phyloP scores from a whole-genome alignment of 2,113 vertebrate species.

The Hipposideros armiger region DNA sequence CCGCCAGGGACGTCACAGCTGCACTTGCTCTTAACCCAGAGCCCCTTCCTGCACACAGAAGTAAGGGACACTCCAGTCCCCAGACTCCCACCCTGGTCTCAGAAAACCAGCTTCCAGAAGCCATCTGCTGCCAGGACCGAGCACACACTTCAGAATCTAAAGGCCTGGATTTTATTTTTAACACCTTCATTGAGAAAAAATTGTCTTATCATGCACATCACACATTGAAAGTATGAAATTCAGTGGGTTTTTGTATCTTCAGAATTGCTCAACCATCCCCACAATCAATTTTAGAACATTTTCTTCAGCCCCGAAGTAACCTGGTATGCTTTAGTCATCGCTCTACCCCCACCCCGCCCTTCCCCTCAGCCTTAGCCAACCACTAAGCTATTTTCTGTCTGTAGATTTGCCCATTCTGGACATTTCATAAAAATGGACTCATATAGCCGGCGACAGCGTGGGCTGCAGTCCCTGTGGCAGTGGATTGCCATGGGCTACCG shows the following conservation, averaged over 20 bases:
- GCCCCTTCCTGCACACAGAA: too few relatives aligned
- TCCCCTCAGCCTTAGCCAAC: not conserved
- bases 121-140: not conserved
- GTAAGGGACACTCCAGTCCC: not conserved
- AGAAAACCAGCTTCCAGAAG: not conserved
- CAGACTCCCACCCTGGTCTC: not conserved
- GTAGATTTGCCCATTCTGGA: not conserved
- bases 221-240: not conserved
- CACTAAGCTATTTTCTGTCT: not conserved
- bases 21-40: not conserved
- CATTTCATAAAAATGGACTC: not conserved
- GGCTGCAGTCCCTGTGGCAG: too few relatives aligned
- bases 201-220: not conserved
- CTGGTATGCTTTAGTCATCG: not conserved
- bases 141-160: too few relatives aligned
- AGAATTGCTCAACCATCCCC: not conserved
- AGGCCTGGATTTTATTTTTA: not conserved
- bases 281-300: not conserved
- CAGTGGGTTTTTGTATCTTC: not conserved
- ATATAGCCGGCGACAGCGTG: too few relatives aligned
- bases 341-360: rapidly evolving
- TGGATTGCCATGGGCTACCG: too few relatives aligned
- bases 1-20: not conserved
- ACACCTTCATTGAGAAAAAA: not conserved
- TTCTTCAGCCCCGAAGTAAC: not conserved